These are phyloP conservation scores for Pachyseris speciosa DNA, from an alignment of 64 coral and sea anemone species.

Conservation along the genomic window DNA sequence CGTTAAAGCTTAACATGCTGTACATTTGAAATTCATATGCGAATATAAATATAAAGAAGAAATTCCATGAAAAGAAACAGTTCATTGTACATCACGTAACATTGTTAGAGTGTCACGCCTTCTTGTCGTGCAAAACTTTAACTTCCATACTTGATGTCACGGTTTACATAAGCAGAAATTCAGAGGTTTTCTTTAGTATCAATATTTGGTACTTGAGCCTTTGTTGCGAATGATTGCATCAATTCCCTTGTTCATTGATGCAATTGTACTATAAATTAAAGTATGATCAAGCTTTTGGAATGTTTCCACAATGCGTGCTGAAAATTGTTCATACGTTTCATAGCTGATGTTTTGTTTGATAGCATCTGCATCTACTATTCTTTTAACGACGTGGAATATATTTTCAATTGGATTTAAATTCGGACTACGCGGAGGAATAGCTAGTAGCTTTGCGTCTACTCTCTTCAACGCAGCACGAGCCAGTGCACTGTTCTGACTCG, in stretches of 20 bases:
- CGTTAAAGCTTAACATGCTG: not conserved
- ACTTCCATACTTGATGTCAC: not conserved
- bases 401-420: constrained; percentile 49
- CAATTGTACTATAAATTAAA: not conserved
- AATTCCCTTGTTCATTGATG: not conserved
- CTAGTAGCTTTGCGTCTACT: not conserved
- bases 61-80: not conserved
- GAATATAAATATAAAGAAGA: not conserved
- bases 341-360: not conserved
- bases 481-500: not conserved
- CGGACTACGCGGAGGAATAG: not conserved
- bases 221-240: not conserved
- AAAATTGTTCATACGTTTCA: constrained; percentile 25
- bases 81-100: not conserved
- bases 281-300: not conserved
- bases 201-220: not conserved
- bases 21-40: too few species aligned
- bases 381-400: constrained; percentile 4
- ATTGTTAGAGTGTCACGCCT: not conserved
- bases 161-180: not conserved
- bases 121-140: too few species aligned
- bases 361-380: not conserved
- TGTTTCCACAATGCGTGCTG: not conserved
- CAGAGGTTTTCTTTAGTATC: not conserved
- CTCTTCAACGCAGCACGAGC: not conserved